Evolutionary conservation across 2,113 vertebrate genomes (phyloP), one percentile per base, ranked within the genome.

Genomic region (Tetrax tetrax): DNA sequence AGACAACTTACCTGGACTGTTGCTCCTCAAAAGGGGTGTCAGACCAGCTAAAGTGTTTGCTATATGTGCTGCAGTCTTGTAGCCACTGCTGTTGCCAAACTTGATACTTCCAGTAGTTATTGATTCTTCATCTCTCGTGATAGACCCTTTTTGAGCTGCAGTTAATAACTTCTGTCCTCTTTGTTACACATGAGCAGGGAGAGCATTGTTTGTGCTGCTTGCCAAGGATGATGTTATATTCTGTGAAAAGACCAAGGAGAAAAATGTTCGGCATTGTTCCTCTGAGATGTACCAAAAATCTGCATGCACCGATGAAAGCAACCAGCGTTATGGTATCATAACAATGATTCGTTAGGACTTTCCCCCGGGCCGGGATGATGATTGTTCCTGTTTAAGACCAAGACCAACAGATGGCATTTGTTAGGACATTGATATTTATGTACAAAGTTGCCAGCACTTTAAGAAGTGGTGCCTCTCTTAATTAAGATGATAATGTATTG

Each of bases 401-500:
- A 83, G 71, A 83, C 68, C 48, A 72, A 83, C 63, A 87, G 53
- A 70, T 97, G 87, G 64, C 78, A 83, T 95, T 94, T 94, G 85
- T 97, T 96, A 93, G 92, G 75, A 92, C 71, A 27, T 56, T 60
- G 71, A 90, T 90, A 96, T 93, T 95, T 96, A 85, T 64, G 70
- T 63, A 75, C 59, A 80, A 41, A 90, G 53, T 95, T 93, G 95
- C 81, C 64, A 95, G 72, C 75, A 61, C 37, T 90, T 93, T 61
- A 72, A 82, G 60, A 94, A 88, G 82, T 74, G 74, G 69, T 92
- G 75, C 94, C 85, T 68, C 57, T 88, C 74, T 79, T 60, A 71
- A 87, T 96, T 93, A 95, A 87, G 83, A 93, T 91, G 90, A 93
- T 96, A 87, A 63, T 80, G 83, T 41, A 64, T 74, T 93, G 93